Evolutionary conservation across 2,797 vertebrate genomes (phyloP), one percentile per base, ranked within the genome.

Genomic region (Sternarchorhynchus goeldii): DNA sequence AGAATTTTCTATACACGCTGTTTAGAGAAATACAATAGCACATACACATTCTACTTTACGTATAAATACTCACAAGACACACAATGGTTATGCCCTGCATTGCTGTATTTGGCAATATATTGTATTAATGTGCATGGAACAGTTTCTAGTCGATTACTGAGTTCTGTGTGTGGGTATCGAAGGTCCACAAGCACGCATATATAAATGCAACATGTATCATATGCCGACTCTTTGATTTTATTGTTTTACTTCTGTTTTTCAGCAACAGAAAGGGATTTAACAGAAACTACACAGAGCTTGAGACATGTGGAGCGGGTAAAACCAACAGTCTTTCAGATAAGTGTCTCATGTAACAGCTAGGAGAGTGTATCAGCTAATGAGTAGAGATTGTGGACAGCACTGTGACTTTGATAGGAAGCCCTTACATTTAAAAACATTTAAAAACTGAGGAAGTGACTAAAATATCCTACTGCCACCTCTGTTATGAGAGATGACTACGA

Each of bases 241-340:
- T 4, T 45, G 5, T 31, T 53, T 53, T 53, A 21, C 45, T 45
- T 25, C 64, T 18, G 12, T 12, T 67, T 45, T 17, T 68, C 6
- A 41, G 59, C 10, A 50, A 77, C 16, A 78, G 67, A 72, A 3
- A 50, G 34, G 31, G 6, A 34, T 45, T 59, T 21, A 21, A 39
- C 45, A 72, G 3, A 36, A 12, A 4, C 45, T 16, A 60, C 34
- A 41, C 2, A 81, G n/a, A 76, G 18, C 36, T 4, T 57, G 50
- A 17, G 36, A 34, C 7, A 41, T 3, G 16, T 45, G 64, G 59
- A 63, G 77, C 83, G 85, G 65, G 77, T 85, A 87, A 85, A 82
- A 81, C 88, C 79, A 65, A 80, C 79, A 3, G 59, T 80, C 8
- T n/a, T 69, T 29, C 80, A 84, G 85, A 86, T 84, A 89, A 90